phyloP scores from a whole-genome alignment of 2,888 invertebrate genomes.

The Brenthis hecate region DNA sequence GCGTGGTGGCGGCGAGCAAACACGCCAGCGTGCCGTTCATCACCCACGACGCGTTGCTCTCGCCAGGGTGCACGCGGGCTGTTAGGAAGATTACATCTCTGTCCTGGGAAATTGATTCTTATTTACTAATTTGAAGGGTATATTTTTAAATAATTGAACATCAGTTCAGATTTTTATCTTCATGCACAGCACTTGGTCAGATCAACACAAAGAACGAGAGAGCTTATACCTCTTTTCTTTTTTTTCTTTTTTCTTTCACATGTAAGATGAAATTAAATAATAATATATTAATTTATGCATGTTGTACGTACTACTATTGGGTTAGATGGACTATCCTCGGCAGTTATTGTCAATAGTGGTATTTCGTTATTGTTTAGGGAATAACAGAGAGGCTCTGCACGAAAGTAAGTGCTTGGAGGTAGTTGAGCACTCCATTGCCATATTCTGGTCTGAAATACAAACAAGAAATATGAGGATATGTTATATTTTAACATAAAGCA shows the following conservation, averaged over 20 bases:
- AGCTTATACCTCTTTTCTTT: too few relatives aligned
- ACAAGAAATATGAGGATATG: neutral
- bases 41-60: slow-evolving; percentile 94
- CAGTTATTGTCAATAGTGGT: slow-evolving; percentile 89
- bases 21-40: slow-evolving; percentile 90
- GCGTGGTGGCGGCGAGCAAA: slow-evolving; percentile 81
- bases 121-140: neutral
- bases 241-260: too few relatives aligned
- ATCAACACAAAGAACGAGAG: neutral
- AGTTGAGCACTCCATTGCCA: slow-evolving; percentile 81
- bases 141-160: too few relatives aligned
- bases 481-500: neutral
- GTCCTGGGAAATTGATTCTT: slow-evolving; percentile 62
- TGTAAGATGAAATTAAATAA: neutral
- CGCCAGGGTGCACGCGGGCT: slow-evolving; percentile 93
- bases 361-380: slow-evolving; percentile 88
- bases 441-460: slow-evolving; percentile 81
- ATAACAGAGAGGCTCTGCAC: slow-evolving; percentile 86
- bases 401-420: slow-evolving; percentile 81
- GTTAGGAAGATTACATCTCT: slow-evolving; percentile 88
- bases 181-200: too few relatives aligned
- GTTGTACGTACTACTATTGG: slow-evolving; percentile 74
- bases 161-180: too few relatives aligned
- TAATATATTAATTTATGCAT: neutral
- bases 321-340: slow-evolving; percentile 77